phyloP scores from a whole-genome alignment of 2,888 invertebrate species.

The Trypoxylon attenuatum region DNA sequence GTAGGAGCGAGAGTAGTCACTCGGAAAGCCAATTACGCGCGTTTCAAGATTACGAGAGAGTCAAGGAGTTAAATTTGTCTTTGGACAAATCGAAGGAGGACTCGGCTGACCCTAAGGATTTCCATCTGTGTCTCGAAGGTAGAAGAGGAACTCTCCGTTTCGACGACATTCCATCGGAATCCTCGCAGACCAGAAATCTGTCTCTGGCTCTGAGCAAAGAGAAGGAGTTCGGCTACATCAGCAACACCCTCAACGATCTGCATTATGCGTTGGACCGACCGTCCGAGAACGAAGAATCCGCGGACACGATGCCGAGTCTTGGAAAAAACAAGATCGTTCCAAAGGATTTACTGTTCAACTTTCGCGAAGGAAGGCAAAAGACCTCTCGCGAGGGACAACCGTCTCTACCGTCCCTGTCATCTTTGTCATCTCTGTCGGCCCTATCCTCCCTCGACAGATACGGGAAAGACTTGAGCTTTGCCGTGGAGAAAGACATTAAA shows the following conservation, averaged over 20 bases:
- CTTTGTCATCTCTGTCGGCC: too few species aligned
- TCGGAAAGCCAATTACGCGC: slow-evolving; percentile 62
- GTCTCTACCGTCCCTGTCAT: too few species aligned
- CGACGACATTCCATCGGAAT: slow-evolving; percentile 52
- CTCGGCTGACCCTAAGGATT: slow-evolving; percentile 47
- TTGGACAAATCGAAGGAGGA: slow-evolving; percentile 53
- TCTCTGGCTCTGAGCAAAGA: slow-evolving; percentile 54
- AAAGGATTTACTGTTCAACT: slow-evolving; percentile 59
- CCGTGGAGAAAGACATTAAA: slow-evolving; percentile 56
- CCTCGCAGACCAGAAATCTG: slow-evolving; percentile 42
- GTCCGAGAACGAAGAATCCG: slow-evolving; percentile 50
- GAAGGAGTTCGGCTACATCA: slow-evolving; percentile 54
- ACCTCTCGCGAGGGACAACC: too few species aligned
- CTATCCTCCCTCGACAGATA: slow-evolving; percentile 53
- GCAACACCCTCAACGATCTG: slow-evolving; percentile 38
- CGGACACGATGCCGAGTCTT: slow-evolving; percentile 45
- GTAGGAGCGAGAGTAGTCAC: slow-evolving; percentile 59
- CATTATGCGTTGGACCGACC: slow-evolving; percentile 53
- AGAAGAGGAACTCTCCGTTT: slow-evolving; percentile 39
- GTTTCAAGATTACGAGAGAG: slow-evolving; percentile 63
- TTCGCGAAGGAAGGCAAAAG: slow-evolving; percentile 52
- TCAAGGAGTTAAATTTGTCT: slow-evolving; percentile 59
- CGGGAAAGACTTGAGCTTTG: slow-evolving; percentile 53
- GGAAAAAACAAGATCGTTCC: slow-evolving; percentile 58
- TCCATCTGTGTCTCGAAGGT: slow-evolving; percentile 39